Base-by-base conservation (phyloP, 2,888 invertebrate genomes). In the Ganaspis brasiliensis region DNA sequence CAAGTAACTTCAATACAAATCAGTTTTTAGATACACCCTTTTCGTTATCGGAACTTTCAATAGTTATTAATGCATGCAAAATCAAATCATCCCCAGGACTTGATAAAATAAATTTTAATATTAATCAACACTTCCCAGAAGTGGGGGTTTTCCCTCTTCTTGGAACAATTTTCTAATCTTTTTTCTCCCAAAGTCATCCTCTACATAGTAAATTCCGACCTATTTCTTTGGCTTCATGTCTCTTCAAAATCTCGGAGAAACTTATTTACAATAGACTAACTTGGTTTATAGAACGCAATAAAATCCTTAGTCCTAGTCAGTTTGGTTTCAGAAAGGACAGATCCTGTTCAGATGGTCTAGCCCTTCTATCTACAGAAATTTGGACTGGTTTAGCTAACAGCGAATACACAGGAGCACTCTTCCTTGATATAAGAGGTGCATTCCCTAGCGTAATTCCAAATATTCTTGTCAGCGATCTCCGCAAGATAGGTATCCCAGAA, bases 311-410 rank as follows among this genome's bases (percentile, higher is more conserved):
- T 0, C 14, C 57, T 2, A 19, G 35, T 0, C 80, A 80, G 67
- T 83, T 73, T 40, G 81, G 81, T 0, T 82, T 79, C 37, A 4
- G 77, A 0, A 83, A 81, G 31, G 24, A 26, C 0, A 83, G 73
- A 52, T 81, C 80, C 0, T 81, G 81, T 31, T 0, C 61, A 1
- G 80, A 81, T 70, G 80, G 77, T n/a, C 0, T 77, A 1, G 24
- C 55, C 5, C 57, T 81, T n/a, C 10, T 81, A 2, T 75, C 45
- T 1, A 56, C 59, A 0, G 63, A 79, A 3, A 78, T 81, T 19
- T 73, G 77, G 0, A 4, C 16, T 0, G n/a, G n/a, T n/a, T n/a
- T n/a, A n/a, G n/a, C n/a, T n/a, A 52, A 16, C 6, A n/a, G 3
- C 19, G 52, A 52, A 9, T 37, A 45, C 9, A 3, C 72, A 0